Conservation (phyloP, 2,888 invertebrate species). For the Parnassius apollo region DNA sequence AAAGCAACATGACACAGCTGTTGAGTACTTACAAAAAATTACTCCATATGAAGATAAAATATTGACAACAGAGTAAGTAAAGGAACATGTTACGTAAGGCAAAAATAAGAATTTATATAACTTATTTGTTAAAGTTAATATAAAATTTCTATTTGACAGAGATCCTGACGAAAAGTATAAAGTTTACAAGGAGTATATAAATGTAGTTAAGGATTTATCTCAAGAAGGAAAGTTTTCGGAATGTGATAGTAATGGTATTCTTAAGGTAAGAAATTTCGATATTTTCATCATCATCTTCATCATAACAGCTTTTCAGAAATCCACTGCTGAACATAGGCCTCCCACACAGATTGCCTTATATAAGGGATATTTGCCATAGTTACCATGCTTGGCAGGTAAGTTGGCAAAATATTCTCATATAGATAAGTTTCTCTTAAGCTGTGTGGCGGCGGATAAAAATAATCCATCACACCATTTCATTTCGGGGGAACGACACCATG, state of each 20-base stretch:
- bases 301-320: no score
- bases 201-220: conserved; percentile 56
- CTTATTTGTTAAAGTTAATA: neutral
- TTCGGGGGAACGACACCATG: no score
- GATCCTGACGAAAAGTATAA: conserved; percentile 58
- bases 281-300: no score
- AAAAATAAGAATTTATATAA: neutral
- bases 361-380: no score
- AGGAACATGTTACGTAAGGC: neutral
- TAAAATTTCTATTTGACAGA: conserved; percentile 38
- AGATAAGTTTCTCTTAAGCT: no score
- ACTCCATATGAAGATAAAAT: conserved; percentile 69
- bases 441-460: no score
- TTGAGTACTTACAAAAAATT: conserved; percentile 63
- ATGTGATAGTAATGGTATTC: conserved; percentile 63
- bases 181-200: conserved; percentile 68
- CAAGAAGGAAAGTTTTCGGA: conserved; percentile 55
- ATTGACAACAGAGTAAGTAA: conserved; percentile 63
- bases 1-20: conserved; percentile 61
- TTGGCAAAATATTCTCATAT: no score
- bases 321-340: no score
- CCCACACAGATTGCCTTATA: no score
- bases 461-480: no score
- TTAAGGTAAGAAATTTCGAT: conserved; percentile 49
- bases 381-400: no score